Conservation (phyloP, 2,113 vertebrate species). For the Mellivora capensis region DNA sequence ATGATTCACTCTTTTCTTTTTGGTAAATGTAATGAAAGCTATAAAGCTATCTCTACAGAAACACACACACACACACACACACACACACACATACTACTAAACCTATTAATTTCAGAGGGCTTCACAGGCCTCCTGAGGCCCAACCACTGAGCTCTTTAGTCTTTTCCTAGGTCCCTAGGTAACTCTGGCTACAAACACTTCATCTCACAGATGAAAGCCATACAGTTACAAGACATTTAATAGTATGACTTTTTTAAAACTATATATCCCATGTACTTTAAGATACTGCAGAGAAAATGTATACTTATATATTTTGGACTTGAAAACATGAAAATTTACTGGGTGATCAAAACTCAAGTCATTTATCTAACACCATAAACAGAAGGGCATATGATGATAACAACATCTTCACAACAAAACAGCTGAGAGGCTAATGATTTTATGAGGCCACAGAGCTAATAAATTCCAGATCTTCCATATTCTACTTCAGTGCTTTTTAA, state of each 20-base stretch:
- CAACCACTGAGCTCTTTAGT: not conserved
- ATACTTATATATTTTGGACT: not conserved
- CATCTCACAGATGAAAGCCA: not conserved
- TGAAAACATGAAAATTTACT: conserved; percentile 6
- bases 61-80: conserved; percentile 15
- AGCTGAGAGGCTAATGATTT: conserved; percentile 12
- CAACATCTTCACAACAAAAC: not conserved
- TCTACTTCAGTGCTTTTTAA: not conserved
- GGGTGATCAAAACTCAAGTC: not conserved
- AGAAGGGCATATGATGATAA: not conserved
- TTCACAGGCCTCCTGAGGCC: not conserved
- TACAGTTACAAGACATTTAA: not conserved
- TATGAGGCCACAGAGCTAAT: not conserved
- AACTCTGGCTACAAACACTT: not conserved
- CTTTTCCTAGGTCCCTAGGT: not conserved
- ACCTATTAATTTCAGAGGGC: not conserved
- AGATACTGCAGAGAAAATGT: not conserved
- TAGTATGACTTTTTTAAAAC: not conserved
- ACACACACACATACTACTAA: not conserved
- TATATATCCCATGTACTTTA: not conserved
- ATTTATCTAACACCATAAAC: not conserved
- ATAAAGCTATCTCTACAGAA: not conserved
- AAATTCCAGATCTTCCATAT: conserved; percentile 12
- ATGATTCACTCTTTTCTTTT: not conserved
- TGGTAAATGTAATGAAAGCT: not conserved